Base-by-base conservation (phyloP, 2,113 vertebrate species). In the Rafetus swinhoei region DNA sequence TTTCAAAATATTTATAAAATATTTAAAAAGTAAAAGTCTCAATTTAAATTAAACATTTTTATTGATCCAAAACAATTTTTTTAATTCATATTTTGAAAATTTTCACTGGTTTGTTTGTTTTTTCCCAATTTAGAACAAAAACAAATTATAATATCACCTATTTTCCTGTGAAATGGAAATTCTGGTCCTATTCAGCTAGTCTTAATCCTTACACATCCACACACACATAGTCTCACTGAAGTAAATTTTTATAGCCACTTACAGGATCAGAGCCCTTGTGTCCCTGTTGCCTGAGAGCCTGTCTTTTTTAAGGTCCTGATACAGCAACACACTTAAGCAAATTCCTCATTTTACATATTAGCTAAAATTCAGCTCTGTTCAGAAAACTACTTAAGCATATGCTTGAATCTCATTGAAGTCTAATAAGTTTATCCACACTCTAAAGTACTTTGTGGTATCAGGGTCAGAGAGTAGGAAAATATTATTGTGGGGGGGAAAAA, bases 1-100 rank as follows among this genome's bases (percentile, higher is more conserved):
- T 69, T 69, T 69, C 32, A 69, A n/a, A n/a, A 84, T 32, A 76
- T 92, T 88, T 87, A 27, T 65, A 92, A 93, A 27, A 1, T 32
- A 14, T 96, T 59, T 62, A 77, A 81, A 56, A 1, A 82, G 45
- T 84, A 32, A 79, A 85, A 87, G 18, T 79, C 82, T 88, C 81
- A 12, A 50, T 2, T 92, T 52, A 93, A 88, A 45, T 1, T 2
- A 3, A 82, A 79, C 0, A 32, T 82, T 81, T 69, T n/a, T 3
- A n/a, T 2, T 92, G 52, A 94, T 84, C 32, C 0, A 2, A 5
- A 82, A 79, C 0, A 32, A 65, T 79, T 77, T 84, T 89, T 90
- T 9, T 87, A 85, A 9, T 0, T 50, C 62, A 0, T 52, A 50
- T 79, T 65, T 45, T 77, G 74, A 10, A 77, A 77, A 45, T 27